Evolutionary conservation across 2,888 invertebrate species (phyloP), one percentile per base, ranked within the genome.

Genomic region (Metacarcinus magister): DNA sequence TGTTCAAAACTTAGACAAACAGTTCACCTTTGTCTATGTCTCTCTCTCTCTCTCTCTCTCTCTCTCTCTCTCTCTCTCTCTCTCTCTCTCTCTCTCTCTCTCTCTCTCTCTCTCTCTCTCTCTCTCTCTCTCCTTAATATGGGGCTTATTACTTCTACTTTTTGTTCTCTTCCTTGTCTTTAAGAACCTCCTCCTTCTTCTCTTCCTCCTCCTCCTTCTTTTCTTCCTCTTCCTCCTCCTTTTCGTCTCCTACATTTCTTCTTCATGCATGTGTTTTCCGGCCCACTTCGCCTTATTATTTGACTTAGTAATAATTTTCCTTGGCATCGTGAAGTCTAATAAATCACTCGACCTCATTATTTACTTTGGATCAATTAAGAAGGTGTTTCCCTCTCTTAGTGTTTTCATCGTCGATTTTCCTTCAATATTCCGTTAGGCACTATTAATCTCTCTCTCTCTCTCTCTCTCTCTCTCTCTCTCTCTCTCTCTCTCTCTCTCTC

Each of bases 61-160:
- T 90, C 39, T 39, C 90, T 39, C 90, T 90, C 90, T 90, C 90
- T 44, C 91, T 91, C 91, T 91, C 91, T 91, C 91, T 91, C 91
- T 91, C 91, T 91, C 91, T 91, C 91, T 91, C 91, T 91, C 91
- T 91, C 91, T 91, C 91, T 91, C 91, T 91, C 91, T 91, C 91
- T 91, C 91, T 91, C 91, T 91, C 91, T 91, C 91, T 91, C 91
- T 91, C 91, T 91, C 91, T 91, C 91, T 91, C 91, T 91, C 91
- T 91, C 46, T 91, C 91, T 92, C 92, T 92, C 54, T 92, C 92
- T 54, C 23, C n/a, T 23, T 16, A 23, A 4, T 16, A 2, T 67
- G 67, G 19, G 23, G 19, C 2, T 60, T 10, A 2, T 60, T 60
- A 2, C 16, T 43, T 48, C 48, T 92, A 19, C 48, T 54, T 23